Evolutionary conservation across 1,140 invertebrate genomes (phyloP).

Genomic region (Megalopta genalis): DNA sequence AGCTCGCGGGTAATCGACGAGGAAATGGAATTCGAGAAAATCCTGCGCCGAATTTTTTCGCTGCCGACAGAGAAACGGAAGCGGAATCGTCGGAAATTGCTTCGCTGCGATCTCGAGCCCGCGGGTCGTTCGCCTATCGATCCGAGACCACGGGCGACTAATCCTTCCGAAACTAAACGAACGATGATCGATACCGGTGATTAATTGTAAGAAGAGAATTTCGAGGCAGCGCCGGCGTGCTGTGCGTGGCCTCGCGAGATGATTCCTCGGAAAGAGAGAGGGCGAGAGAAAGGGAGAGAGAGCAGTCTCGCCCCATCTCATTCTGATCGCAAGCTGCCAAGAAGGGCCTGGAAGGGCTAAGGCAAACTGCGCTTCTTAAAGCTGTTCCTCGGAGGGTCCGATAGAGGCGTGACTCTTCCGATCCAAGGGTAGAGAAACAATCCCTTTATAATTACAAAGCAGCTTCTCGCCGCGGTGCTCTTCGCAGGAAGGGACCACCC

Average conservation of each 20-base stretch:
- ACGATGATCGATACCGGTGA: background rate
- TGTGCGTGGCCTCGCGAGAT: background rate
- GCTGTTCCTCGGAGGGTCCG: background rate
- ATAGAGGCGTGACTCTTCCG: background rate
- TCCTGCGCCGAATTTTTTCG: no score
- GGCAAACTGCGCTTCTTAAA: slow-evolving; percentile 5
- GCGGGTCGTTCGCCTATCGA: background rate
- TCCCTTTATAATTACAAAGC: slow-evolving; percentile 45
- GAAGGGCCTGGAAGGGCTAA: background rate
- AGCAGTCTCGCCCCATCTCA: background rate
- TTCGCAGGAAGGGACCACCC: background rate
- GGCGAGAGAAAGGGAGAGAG: no score
- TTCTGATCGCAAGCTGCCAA: slow-evolving; percentile 18
- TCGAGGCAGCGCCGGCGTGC: background rate
- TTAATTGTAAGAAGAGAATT: background rate
- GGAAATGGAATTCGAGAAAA: no score
- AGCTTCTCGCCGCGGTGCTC: slow-evolving; percentile 9
- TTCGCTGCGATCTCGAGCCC: no score
- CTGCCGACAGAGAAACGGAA: no score
- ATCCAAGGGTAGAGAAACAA: slow-evolving; percentile 6
- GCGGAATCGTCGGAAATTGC: no score
- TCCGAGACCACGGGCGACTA: background rate
- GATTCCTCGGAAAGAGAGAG: background rate
- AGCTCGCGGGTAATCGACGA: no score
- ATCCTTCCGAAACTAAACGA: background rate